Conservation (phyloP, 1,140 invertebrate genomes). For the Doryteuthis pealeii region DNA sequence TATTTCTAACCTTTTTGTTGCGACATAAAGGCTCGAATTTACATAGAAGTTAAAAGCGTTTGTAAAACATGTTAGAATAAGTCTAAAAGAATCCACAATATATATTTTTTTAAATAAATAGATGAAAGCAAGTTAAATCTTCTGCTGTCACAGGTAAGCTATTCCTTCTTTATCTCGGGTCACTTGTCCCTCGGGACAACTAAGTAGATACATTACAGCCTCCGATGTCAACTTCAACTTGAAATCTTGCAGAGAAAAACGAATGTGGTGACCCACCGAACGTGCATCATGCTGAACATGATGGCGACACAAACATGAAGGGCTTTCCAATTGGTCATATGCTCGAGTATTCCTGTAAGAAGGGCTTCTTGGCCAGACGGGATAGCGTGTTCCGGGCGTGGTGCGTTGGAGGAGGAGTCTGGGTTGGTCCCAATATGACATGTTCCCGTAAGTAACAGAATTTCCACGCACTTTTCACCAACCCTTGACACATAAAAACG, state of each 20-base stretch:
- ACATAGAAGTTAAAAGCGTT: too few relatives aligned
- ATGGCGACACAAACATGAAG: conserved; percentile 19
- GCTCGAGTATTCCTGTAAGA: conserved; percentile 35
- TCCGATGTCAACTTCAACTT: neutral
- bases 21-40: too few relatives aligned
- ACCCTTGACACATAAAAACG: neutral
- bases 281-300: conserved; percentile 34
- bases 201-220: too few relatives aligned
- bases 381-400: conserved; percentile 69
- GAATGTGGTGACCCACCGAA: conserved; percentile 33
- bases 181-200: too few relatives aligned
- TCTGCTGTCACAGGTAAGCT: too few relatives aligned
- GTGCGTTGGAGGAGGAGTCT: conserved; percentile 81
- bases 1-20: too few relatives aligned
- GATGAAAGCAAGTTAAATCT: too few relatives aligned
- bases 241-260: conserved; percentile 30
- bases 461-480: neutral
- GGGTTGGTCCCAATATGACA: conserved; percentile 93
- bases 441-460: conserved; percentile 79
- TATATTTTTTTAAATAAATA: too few relatives aligned
- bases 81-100: too few relatives aligned
- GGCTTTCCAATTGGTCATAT: conserved; percentile 30
- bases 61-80: too few relatives aligned
- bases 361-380: conserved; percentile 28
- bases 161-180: too few relatives aligned